Percentiles rank a stretch among this genome's conserved stretches.
phyloP scores from a whole-genome alignment of 2,888 invertebrate species.

The Agrilus cyanescens region DNA sequence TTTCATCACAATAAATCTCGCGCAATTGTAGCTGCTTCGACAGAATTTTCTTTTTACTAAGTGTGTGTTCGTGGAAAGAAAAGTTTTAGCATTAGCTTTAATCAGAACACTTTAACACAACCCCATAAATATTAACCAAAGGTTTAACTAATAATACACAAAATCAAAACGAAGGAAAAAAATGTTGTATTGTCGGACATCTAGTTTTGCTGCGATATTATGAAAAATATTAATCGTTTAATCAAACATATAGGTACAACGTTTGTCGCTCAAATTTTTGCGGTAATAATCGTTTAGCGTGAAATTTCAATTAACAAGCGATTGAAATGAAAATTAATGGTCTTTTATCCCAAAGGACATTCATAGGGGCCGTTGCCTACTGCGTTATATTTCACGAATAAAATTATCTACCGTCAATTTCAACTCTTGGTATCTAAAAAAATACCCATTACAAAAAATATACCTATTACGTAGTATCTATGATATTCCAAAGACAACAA shows the following conservation, averaged over 20 bases:
- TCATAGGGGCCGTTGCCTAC: no score
- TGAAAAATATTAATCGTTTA: no score
- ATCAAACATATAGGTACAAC: no score
- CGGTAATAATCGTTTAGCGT: slow-evolving; percentile 18
- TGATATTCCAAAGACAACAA: no score
- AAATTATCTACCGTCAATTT: no score
- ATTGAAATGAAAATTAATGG: slow-evolving; percentile 26
- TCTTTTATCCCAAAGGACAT: slow-evolving; percentile 11
- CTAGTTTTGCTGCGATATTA: no score
- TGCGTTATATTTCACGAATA: no score
- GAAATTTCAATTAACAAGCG: slow-evolving; percentile 25
- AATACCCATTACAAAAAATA: no score
- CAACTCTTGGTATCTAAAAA: no score
- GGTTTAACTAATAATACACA: not conserved
- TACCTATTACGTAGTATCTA: no score
- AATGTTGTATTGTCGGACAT: not conserved
- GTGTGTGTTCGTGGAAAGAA: slow-evolving; percentile 4
- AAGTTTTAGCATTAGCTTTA: slow-evolving; percentile 11
- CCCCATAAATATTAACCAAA: slow-evolving; percentile 3
- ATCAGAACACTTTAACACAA: slow-evolving; percentile 5
- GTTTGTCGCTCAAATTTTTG: no score
- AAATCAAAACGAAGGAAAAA: not conserved
- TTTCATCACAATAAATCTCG: slow-evolving; percentile 35
- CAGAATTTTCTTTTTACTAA: slow-evolving; percentile 24
- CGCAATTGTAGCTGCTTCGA: slow-evolving; percentile 29